Evolutionary conservation across 2,113 vertebrate species (phyloP).

Genomic region (Ictalurus furcatus): DNA sequence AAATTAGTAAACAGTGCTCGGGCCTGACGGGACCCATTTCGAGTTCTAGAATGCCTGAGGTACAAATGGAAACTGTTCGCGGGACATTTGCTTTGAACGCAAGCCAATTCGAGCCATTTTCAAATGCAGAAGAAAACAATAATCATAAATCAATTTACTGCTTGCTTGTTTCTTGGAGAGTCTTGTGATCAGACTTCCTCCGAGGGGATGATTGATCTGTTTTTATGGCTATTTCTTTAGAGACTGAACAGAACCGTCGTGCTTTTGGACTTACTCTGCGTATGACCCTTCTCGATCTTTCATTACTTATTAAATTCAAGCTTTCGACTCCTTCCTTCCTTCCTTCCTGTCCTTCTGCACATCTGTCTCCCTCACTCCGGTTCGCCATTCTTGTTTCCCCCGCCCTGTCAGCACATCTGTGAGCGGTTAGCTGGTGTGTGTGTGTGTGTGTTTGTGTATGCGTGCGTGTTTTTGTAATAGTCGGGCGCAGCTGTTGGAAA

Average conservation of each 20-base stretch:
- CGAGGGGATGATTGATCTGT: no score
- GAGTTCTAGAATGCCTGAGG: not conserved
- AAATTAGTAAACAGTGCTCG: not conserved
- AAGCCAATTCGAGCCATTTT: not conserved
- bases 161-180: not conserved
- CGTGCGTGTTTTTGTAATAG: constrained; percentile 22
- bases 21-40: not conserved
- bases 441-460: constrained; percentile 16
- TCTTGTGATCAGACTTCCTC: not conserved
- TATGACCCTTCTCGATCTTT: constrained; percentile 11
- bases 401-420: constrained; percentile 32
- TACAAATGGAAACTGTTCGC: not conserved
- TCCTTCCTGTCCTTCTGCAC: constrained; percentile 16
- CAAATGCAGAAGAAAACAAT: not conserved
- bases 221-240: not conserved
- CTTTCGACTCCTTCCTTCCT: constrained; percentile 7
- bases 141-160: not conserved
- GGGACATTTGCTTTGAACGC: not conserved
- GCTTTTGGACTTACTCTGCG: not conserved
- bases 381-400: not conserved
- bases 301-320: constrained; percentile 22
- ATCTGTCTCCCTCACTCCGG: constrained; percentile 16
- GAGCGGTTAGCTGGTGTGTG: constrained; percentile 8
- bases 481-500: constrained; percentile 29
- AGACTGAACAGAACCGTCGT: no score